Conservation (phyloP, 2,113 vertebrate species). For the Sciurus niger region DNA sequence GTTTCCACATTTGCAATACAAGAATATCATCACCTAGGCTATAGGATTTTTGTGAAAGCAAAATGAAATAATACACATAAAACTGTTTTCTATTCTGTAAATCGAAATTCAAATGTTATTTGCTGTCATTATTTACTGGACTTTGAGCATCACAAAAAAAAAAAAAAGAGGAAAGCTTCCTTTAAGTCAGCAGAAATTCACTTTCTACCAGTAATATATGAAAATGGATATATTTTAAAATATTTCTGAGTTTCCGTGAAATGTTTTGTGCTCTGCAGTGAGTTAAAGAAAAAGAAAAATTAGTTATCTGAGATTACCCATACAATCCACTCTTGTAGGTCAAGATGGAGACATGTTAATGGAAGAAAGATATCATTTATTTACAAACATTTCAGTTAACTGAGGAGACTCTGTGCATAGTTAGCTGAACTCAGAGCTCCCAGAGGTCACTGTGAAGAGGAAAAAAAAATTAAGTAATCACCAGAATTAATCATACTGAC, state of each 20-base stretch:
- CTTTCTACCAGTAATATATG: background rate
- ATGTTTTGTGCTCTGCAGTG: slow-evolving; percentile 47
- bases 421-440: slow-evolving; percentile 62
- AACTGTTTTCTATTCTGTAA: slow-evolving; percentile 14
- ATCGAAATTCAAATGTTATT: slow-evolving; percentile 28
- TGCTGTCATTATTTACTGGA: background rate
- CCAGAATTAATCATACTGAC: slow-evolving; percentile 87
- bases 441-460: slow-evolving; percentile 78
- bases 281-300: slow-evolving; percentile 71
- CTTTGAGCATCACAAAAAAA: background rate
- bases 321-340: slow-evolving; percentile 79
- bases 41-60: background rate
- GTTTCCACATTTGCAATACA: background rate
- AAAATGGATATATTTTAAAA: background rate
- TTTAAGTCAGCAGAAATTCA: slow-evolving; percentile 56
- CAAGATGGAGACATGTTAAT: slow-evolving; percentile 84
- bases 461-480: slow-evolving; percentile 68
- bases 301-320: slow-evolving; percentile 68
- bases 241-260: slow-evolving; percentile 29
- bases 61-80: background rate
- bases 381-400: slow-evolving; percentile 87
- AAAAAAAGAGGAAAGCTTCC: slow-evolving; percentile 12
- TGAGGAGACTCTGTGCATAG: slow-evolving; percentile 74
- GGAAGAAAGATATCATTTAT: slow-evolving; percentile 85
- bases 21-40: background rate